Conservation (phyloP, 2,113 vertebrate genomes). For the Cheirogaleus medius region DNA sequence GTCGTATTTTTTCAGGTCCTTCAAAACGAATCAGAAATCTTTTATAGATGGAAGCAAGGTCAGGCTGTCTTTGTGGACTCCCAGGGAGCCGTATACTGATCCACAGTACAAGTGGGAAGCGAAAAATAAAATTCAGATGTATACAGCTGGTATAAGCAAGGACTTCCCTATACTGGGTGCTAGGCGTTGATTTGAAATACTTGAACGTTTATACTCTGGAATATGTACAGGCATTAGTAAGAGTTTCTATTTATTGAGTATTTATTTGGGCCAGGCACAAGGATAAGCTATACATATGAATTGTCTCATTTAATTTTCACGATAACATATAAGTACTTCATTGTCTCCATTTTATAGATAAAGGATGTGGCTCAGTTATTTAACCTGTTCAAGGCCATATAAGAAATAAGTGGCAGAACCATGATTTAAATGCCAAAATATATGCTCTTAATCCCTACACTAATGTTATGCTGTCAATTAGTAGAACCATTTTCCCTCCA, state of each 20-base stretch:
- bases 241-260: neutral
- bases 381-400: neutral
- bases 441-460: neutral
- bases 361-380: neutral
- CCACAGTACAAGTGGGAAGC: neutral
- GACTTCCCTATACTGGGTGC: neutral
- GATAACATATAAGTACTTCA: neutral
- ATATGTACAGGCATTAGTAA: neutral
- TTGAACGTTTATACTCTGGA: neutral
- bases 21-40: neutral
- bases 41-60: neutral
- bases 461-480: neutral
- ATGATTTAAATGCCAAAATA: neutral
- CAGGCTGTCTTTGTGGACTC: neutral
- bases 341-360: neutral
- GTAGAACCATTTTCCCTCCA: neutral
- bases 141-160: neutral
- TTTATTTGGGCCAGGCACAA: neutral
- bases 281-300: neutral
- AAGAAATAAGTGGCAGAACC: neutral
- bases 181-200: neutral
- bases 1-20: neutral
- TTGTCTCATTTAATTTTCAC: conserved; percentile 11
- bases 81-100: neutral
- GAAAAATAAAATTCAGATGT: neutral